Percentiles rank a stretch among this genome's conserved stretches.
These are phyloP conservation scores for Cinclus mexicanus DNA, from an alignment of 2,113 vertebrate species.

Conservation along the genomic window DNA sequence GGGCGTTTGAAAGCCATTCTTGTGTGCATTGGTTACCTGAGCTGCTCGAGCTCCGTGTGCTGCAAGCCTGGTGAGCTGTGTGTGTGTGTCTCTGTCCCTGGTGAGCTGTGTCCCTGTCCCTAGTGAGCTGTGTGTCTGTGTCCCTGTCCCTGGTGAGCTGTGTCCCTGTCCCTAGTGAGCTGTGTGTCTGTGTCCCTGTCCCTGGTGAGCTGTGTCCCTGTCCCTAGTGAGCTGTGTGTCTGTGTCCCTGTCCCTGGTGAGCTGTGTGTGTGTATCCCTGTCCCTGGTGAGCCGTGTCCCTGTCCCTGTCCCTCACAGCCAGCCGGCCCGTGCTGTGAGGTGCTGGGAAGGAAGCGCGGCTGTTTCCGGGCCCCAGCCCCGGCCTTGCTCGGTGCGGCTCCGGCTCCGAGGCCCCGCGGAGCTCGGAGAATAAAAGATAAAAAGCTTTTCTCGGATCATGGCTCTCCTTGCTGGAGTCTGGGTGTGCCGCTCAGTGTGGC, in stretches of 20 bases:
- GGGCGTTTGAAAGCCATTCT: background rate
- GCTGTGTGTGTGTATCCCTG: too few species aligned
- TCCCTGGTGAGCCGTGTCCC: background rate
- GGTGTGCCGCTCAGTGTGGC: background rate
- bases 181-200: too few species aligned
- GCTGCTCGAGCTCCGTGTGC: background rate
- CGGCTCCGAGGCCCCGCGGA: background rate
- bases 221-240: background rate
- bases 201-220: too few species aligned
- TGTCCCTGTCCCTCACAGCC: background rate
- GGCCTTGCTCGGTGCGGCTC: background rate
- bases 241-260: background rate
- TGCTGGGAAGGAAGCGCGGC: background rate
- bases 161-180: too few species aligned
- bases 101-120: too few species aligned
- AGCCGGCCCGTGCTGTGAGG: background rate
- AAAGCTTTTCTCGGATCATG: background rate
- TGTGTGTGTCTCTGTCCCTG: too few species aligned
- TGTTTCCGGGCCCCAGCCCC: background rate
- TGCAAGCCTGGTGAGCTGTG: background rate
- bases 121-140: too few species aligned
- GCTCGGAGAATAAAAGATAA: background rate
- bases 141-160: too few species aligned
- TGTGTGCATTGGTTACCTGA: fast-evolving
- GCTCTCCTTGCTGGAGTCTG: background rate